These are phyloP conservation scores for Emydocephalus ijimae DNA, from an alignment of 2,113 vertebrate genomes.

Conservation along the genomic window DNA sequence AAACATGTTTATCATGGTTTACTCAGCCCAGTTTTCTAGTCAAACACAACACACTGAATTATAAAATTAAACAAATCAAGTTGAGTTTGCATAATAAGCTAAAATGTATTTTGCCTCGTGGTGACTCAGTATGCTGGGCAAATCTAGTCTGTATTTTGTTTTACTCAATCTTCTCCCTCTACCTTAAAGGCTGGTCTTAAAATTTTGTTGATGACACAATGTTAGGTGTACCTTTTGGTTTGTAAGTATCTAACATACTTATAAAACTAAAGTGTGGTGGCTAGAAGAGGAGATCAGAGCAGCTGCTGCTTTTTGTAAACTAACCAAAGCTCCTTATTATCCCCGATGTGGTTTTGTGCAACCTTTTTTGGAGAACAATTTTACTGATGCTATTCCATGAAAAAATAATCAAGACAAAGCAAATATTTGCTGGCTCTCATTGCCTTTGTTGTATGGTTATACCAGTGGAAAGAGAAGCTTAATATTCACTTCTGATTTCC, in stretches of 20 bases:
- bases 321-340: not conserved
- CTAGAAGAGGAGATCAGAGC: not conserved
- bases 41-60: not conserved
- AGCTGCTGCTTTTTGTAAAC: not conserved
- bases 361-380: not conserved
- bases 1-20: not conserved
- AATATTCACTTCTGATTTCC: constrained; percentile 6
- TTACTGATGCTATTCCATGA: not conserved
- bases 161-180: not conserved
- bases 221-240: not conserved
- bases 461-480: not conserved
- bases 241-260: not conserved
- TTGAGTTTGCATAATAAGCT: not conserved
- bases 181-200: not conserved
- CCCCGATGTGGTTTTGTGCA: not conserved
- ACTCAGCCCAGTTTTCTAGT: not conserved
- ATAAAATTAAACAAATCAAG: not conserved
- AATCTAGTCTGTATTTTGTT: not conserved
- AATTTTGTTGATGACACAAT: not conserved
- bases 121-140: not conserved
- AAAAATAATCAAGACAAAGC: not conserved
- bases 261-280: not conserved
- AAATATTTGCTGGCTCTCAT: not conserved
- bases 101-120: not conserved
- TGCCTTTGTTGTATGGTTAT: not conserved